Conservation (phyloP, 30 jellyfish, hydroid and myxozoan genomes). For the Turritopsis dohrnii region DNA sequence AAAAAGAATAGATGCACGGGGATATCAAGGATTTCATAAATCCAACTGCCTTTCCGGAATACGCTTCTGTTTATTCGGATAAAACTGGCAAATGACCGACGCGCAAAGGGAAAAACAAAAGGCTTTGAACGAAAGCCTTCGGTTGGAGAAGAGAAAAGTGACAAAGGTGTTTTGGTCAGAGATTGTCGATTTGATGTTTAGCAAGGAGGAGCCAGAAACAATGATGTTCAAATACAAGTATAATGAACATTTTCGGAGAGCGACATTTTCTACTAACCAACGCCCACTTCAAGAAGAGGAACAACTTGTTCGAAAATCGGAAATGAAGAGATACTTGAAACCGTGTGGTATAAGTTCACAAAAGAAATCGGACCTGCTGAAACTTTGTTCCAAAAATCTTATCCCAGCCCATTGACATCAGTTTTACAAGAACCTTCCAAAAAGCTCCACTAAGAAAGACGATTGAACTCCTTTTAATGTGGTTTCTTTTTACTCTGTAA, state of each 20-base stretch:
- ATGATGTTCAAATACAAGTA: slow-evolving; percentile 3
- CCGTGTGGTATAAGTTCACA: no score
- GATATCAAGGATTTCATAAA: neutral
- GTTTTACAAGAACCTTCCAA: no score
- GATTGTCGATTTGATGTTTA: neutral
- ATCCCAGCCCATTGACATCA: no score
- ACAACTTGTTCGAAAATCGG: neutral
- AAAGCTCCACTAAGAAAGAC: no score
- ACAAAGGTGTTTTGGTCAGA: no score
- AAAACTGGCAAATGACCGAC: neutral
- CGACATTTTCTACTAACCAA: neutral
- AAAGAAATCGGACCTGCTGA: no score
- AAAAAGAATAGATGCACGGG: no score
- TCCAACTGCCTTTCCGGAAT: slow-evolving; percentile 4
- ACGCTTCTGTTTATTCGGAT: neutral
- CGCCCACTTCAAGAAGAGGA: slow-evolving; percentile 12
- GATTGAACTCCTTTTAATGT: no score
- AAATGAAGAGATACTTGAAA: slow-evolving; percentile 5
- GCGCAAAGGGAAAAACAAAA: slow-evolving; percentile 3
- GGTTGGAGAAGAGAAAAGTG: slow-evolving; percentile 6
- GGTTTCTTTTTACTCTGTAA: no score
- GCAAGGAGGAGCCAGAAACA: neutral
- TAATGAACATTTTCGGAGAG: neutral
- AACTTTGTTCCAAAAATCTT: no score
- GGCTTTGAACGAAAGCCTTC: slow-evolving; percentile 1